Conservation (phyloP, 2,797 vertebrate genomes). For the Myotis myotis region DNA sequence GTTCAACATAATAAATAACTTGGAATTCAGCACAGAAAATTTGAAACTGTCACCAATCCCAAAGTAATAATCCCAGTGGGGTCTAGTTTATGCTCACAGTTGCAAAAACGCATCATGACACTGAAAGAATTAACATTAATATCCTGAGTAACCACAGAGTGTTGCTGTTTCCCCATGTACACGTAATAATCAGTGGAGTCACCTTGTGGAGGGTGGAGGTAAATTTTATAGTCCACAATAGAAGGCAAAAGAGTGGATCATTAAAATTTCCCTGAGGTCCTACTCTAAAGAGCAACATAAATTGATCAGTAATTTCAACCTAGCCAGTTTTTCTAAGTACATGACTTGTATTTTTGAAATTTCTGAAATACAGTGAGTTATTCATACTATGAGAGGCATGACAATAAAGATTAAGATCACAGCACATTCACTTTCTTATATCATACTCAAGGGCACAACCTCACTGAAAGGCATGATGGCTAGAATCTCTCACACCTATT, state of each 20-base stretch:
- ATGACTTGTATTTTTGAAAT: not conserved
- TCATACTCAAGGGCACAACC: not conserved
- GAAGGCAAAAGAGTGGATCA: not conserved
- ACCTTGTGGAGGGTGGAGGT: not conserved
- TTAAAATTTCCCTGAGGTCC: slow-evolving; percentile 23
- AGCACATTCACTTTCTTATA: not conserved
- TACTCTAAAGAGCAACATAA: slow-evolving; percentile 32
- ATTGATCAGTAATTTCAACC: slow-evolving; percentile 40
- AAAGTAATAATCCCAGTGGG: slow-evolving; percentile 21
- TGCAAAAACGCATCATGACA: slow-evolving; percentile 48
- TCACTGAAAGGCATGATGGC: not conserved
- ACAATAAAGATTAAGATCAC: slow-evolving; percentile 4
- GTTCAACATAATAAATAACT: not conserved
- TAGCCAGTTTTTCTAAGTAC: not conserved
- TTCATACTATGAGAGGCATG: not conserved
- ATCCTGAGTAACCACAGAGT: not conserved
- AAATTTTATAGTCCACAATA: not conserved
- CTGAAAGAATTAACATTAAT: slow-evolving; percentile 33
- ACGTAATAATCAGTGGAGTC: slow-evolving; percentile 12
- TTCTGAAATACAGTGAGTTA: not conserved
- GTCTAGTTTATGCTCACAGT: slow-evolving; percentile 9
- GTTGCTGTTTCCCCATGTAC: not conserved
- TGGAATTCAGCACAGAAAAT: slow-evolving; percentile 32
- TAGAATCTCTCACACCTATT: not conserved
- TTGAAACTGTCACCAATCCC: not conserved